Evolutionary conservation across 1,140 invertebrate genomes (phyloP), one percentile per base, ranked within the genome.

Genomic region (Hormaphis cornu): DNA sequence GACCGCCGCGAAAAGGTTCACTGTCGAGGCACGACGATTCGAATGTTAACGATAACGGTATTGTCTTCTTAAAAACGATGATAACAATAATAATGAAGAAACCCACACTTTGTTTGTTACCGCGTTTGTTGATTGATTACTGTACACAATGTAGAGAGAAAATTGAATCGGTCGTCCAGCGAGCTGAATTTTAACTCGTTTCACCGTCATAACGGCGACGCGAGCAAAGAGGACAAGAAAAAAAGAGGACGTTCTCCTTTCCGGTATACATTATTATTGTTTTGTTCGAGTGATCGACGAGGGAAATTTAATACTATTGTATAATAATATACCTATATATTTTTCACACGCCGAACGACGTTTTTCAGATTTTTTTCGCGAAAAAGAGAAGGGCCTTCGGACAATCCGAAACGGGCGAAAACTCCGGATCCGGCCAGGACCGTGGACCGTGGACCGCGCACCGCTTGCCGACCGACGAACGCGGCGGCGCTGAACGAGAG

Each of bases 211-310:
- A 54, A 69, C 33, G 75, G 78, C 24, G 83, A 84, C 37, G 69
- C 42, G n/a, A 48, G 14, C 52, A 79, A 78, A 69, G 87, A 91
- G 33, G 87, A 91, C 63, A 90, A 92, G 74, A 94, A 93, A 75
- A 88, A 89, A 76, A 80, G 92, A 16, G 91, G 91, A 48, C 83
- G 90, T 74, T 94, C 91, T 37, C 92, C 92, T 24, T 95, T 95
- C 79, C 89, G 89, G 88, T 92, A 81, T 50, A 44, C 6, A 10
- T 5, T 30, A n/a, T 9, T 66, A 42, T n/a, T n/a, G n/a, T n/a
- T n/a, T n/a, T n/a, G n/a, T n/a, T n/a, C n/a, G n/a, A n/a, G n/a
- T n/a, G n/a, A n/a, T n/a, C n/a, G n/a, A n/a, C n/a, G n/a, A n/a
- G n/a, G n/a, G n/a, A n/a, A n/a, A n/a, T n/a, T n/a, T n/a, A n/a